Conservation (phyloP, 2,113 vertebrate genomes). For the Gymnarchus niloticus region DNA sequence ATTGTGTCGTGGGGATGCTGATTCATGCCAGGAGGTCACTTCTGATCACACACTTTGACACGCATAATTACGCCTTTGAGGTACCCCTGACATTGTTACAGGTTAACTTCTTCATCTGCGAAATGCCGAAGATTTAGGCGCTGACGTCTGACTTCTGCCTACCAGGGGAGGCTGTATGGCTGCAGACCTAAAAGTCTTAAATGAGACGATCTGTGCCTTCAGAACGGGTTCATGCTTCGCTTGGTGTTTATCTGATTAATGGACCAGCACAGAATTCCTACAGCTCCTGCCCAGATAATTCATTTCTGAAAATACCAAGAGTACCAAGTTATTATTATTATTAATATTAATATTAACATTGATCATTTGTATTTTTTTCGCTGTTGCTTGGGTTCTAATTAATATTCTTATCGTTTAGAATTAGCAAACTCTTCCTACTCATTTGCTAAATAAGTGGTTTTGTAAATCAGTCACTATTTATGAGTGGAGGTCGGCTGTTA, state of each 20-base stretch:
- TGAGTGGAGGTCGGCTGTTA: background rate
- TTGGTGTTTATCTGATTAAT: background rate
- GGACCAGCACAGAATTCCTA: background rate
- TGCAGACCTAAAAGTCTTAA: background rate
- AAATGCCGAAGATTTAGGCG: background rate
- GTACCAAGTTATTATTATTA: background rate
- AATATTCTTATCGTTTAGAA: background rate
- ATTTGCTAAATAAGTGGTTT: background rate
- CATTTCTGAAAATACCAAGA: background rate
- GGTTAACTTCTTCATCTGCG: background rate
- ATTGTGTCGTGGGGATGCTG: slow-evolving; percentile 49
- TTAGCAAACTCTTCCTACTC: background rate
- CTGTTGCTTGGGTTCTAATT: background rate
- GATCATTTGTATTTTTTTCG: too few species aligned
- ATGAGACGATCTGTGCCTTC: background rate
- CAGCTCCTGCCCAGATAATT: background rate
- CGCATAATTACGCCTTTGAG: background rate
- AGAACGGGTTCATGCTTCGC: background rate
- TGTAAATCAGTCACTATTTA: background rate
- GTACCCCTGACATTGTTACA: background rate
- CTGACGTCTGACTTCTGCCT: background rate
- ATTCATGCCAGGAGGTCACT: slow-evolving; percentile 54
- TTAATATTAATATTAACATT: background rate
- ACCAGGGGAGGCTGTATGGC: background rate
- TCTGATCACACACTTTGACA: slow-evolving; percentile 24